Conservation (phyloP, 2,113 vertebrate species). For the Poicephalus gulielmi region DNA sequence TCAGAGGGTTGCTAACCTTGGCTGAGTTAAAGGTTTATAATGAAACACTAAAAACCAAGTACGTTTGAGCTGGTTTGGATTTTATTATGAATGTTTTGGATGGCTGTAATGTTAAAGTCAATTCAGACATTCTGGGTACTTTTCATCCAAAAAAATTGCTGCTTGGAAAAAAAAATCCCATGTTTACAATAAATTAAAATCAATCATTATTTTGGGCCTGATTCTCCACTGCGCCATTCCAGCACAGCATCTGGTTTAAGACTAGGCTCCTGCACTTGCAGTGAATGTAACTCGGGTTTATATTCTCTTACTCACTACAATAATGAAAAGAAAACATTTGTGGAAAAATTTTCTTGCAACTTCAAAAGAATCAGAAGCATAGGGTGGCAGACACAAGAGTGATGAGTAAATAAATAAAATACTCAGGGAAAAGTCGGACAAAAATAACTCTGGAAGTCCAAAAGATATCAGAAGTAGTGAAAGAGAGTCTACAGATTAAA, state of each 20-base stretch:
- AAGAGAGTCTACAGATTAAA: neutral
- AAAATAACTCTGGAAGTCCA: neutral
- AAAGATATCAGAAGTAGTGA: neutral
- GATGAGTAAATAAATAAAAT: neutral
- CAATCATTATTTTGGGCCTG: constrained; percentile 34
- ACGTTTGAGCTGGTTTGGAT: constrained; percentile 51
- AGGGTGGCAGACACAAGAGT: neutral
- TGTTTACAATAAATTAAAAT: constrained; percentile 64
- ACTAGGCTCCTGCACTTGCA: neutral
- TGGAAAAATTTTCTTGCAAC: neutral
- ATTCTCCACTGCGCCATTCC: constrained; percentile 14
- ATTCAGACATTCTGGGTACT: constrained; percentile 28
- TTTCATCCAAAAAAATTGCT: constrained; percentile 43
- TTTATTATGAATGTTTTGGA: constrained; percentile 59
- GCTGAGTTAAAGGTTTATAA: constrained; percentile 61
- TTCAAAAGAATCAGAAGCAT: neutral
- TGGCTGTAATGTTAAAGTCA: constrained; percentile 48
- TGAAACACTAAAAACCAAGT: constrained; percentile 64
- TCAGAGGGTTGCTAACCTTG: constrained; percentile 60
- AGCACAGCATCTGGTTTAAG: constrained; percentile 15
- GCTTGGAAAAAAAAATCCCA: constrained; percentile 43
- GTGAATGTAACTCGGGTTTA: neutral
- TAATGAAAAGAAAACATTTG: neutral
- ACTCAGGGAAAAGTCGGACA: neutral
- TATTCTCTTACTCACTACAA: neutral